Base-by-base conservation (phyloP, 2,797 vertebrate genomes). In the Mionectes olivaceus region DNA sequence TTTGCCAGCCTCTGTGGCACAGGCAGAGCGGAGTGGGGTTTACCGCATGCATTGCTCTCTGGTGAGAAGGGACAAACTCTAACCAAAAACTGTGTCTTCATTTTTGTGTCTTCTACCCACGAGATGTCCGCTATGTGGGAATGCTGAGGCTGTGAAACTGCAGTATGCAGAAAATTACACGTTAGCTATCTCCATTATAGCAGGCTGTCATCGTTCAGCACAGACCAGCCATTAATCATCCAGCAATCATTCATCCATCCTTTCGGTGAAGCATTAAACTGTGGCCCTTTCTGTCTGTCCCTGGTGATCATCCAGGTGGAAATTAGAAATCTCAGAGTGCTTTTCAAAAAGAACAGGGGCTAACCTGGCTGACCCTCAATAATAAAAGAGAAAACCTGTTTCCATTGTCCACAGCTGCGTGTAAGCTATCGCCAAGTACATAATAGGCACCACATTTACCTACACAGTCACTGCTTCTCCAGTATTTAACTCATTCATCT, bases 311-410 rank as follows among this genome's bases (percentile, higher is more conserved):
- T 96, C 95, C 96, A 96, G 94, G 95, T 97, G 96, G 96, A 97
- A 97, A 97, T 97, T 97, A 96, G 95, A 97, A 97, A 96, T 97
- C 96, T 95, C 94, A 91, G 95, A 94, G 94, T 94, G 95, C 96
- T 95, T 94, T 97, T 94, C 92, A 95, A 83, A 96, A 96, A 81
- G 90, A 96, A 91, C 83, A 94, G 90, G 91, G 97, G 89, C 89
- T 94, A 96, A 91, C 89, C 93, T 75, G 65, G 44, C 19, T 96
- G 96, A 97, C 95, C 96, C 83, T 80, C 60, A 56, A 52, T 96
- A 95, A 96, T 93, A 95, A 88, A 96, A 88, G 90, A 84, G 87
- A 96, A 95, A 96, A 93, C 90, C 84, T 90, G 81, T 87, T 96
- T 94, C 92, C 70, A 95, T 91, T 96, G 95, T 96, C 94, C 96